Evolutionary conservation across 2,888 invertebrate species (phyloP).

Genomic region (Sturmia bella): DNA sequence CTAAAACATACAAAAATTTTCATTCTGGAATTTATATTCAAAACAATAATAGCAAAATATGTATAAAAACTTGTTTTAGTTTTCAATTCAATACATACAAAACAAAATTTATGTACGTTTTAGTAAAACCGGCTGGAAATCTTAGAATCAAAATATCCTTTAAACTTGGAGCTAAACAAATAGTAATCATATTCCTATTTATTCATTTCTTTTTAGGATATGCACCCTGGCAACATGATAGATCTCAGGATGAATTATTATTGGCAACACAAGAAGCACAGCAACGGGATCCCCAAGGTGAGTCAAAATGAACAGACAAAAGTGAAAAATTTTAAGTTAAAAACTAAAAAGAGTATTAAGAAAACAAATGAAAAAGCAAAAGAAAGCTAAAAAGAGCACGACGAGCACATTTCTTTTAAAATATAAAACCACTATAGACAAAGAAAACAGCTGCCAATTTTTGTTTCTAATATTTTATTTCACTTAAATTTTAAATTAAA

Average conservation of each 20-base stretch:
- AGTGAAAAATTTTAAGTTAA: conserved; percentile 66
- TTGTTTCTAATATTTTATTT: conserved; percentile 10
- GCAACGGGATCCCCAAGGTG: conserved; percentile 96
- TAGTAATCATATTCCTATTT: conserved; percentile 9
- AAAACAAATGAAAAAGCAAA: conserved; percentile 73
- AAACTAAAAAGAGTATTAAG: conserved; percentile 66
- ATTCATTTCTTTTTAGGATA: conserved; percentile 84
- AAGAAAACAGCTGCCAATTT: conserved; percentile 42
- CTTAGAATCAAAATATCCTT: not conserved
- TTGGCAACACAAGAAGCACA: conserved; percentile 89
- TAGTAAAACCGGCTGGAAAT: too few species aligned
- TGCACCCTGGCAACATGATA: conserved; percentile 92
- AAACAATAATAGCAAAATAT: too few species aligned
- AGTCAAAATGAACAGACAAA: conserved; percentile 81
- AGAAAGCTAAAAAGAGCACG: conserved; percentile 77
- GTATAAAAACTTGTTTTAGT: too few species aligned
- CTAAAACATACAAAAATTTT: too few species aligned
- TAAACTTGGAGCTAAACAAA: too few species aligned
- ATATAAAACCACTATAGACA: not conserved
- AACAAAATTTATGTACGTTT: too few species aligned
- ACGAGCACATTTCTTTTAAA: conserved; percentile 55
- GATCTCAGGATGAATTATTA: conserved; percentile 92
- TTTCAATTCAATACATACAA: too few species aligned
- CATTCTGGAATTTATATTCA: too few species aligned
- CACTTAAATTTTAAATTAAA: not conserved